These are phyloP conservation scores for Furcifer pardalis DNA, from an alignment of 2,797 vertebrate genomes.

Conservation along the genomic window DNA sequence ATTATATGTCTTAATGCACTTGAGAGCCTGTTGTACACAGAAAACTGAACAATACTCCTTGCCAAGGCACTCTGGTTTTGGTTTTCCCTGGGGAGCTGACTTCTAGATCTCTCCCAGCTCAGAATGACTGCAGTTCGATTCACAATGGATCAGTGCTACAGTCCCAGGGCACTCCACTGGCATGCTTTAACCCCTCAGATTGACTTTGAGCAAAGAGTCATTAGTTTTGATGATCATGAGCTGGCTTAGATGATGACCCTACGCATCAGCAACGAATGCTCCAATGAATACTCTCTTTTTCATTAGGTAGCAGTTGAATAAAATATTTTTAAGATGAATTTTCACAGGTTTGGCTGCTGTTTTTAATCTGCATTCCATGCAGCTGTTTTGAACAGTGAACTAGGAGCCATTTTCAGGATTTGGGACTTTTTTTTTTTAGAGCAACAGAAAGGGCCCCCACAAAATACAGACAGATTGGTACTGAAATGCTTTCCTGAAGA, in stretches of 20 bases:
- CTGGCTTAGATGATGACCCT: slow-evolving; percentile 15
- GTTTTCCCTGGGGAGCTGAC: not conserved
- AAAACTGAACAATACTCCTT: not conserved
- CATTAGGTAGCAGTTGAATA: slow-evolving; percentile 7
- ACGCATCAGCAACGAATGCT: slow-evolving; percentile 6
- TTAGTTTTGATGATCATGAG: not conserved
- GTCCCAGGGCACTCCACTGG: not conserved
- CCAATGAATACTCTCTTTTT: slow-evolving; percentile 7
- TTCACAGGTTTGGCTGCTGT: not conserved
- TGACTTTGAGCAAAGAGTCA: not conserved
- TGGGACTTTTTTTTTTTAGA: not conserved
- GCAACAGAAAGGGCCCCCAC: not conserved
- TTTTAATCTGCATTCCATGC: not conserved
- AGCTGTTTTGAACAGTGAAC: not conserved
- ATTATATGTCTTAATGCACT: slow-evolving; percentile 6
- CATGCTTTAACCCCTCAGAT: not conserved
- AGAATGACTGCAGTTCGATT: not conserved
- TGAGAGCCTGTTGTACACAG: not conserved
- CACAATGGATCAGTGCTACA: not conserved
- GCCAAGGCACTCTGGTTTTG: not conserved
- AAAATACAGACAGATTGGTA: not conserved
- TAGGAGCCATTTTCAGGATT: not conserved
- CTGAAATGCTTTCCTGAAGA: not conserved
- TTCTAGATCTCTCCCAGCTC: not conserved
- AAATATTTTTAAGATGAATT: not conserved